Evolutionary conservation across 2,888 invertebrate genomes (phyloP).

Genomic region (Boloria euphrosyne): DNA sequence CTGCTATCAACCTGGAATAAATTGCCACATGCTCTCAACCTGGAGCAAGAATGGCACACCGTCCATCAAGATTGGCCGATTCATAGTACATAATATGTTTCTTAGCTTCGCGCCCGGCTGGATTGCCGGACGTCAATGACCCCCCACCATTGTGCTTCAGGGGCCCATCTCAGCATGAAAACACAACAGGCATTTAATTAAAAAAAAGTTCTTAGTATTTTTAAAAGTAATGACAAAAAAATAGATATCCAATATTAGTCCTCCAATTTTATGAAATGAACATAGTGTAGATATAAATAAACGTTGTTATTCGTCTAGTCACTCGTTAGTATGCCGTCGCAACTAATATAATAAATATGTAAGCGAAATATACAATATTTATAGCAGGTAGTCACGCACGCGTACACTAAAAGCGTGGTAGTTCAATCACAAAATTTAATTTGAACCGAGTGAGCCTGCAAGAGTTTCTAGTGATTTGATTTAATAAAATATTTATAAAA

Average conservation of each 20-base stretch:
- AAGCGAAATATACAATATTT: conserved; percentile 31
- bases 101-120: too few species aligned
- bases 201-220: too few species aligned
- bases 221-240: too few species aligned
- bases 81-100: too few species aligned
- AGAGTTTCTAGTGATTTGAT: conserved; percentile 36
- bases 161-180: too few species aligned
- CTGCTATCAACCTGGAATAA: too few species aligned
- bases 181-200: too few species aligned
- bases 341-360: conserved; percentile 28
- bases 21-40: too few species aligned
- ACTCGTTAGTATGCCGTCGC: conserved; percentile 23
- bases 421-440: conserved; percentile 41
- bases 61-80: too few species aligned
- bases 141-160: too few species aligned
- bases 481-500: conserved; percentile 29
- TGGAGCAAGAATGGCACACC: too few species aligned
- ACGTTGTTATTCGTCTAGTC: conserved; percentile 19
- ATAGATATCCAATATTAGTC: neutral
- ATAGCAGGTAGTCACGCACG: conserved; percentile 34
- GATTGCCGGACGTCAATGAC: too few species aligned
- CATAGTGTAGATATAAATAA: conserved; percentile 2
- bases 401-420: conserved; percentile 37
- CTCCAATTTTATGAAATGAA: neutral
- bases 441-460: conserved; percentile 37